Evolutionary conservation across 2,113 vertebrate genomes (phyloP).

Genomic region (Ceratotherium simum): DNA sequence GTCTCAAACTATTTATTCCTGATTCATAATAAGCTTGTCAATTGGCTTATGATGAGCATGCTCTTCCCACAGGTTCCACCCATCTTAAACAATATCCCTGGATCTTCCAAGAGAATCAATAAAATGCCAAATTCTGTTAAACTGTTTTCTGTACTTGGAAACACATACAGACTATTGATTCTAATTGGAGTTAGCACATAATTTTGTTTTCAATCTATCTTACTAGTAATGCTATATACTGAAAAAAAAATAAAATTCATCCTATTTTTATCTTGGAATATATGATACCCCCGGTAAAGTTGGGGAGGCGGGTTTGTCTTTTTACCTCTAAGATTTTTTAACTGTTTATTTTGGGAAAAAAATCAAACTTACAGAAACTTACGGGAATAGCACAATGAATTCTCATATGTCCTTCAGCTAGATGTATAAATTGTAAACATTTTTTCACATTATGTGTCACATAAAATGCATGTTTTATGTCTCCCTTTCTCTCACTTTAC

Average conservation of each 20-base stretch:
- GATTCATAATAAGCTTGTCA: constrained; percentile 92
- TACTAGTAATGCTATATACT: constrained; percentile 30
- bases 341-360: neutral
- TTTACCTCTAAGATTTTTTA: neutral
- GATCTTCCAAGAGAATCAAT: constrained; percentile 88
- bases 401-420: neutral
- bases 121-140: constrained; percentile 77
- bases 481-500: neutral
- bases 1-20: constrained; percentile 90
- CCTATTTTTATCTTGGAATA: constrained; percentile 70
- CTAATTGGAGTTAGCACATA: constrained; percentile 84
- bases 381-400: neutral
- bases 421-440: neutral
- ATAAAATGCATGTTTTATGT: neutral
- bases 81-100: constrained; percentile 92
- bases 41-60: constrained; percentile 90
- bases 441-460: neutral
- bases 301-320: too few relatives aligned
- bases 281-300: constrained; percentile 54
- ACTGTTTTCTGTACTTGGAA: constrained; percentile 69
- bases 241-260: constrained; percentile 62
- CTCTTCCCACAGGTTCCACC: constrained; percentile 93
- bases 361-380: neutral
- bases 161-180: neutral
- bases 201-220: constrained; percentile 84